A percentile compares a stretch with the other conserved stretches of the same genome.
Evolutionary conservation across 2,113 vertebrate genomes (phyloP).

Genomic region (Oreochromis spilurus): DNA sequence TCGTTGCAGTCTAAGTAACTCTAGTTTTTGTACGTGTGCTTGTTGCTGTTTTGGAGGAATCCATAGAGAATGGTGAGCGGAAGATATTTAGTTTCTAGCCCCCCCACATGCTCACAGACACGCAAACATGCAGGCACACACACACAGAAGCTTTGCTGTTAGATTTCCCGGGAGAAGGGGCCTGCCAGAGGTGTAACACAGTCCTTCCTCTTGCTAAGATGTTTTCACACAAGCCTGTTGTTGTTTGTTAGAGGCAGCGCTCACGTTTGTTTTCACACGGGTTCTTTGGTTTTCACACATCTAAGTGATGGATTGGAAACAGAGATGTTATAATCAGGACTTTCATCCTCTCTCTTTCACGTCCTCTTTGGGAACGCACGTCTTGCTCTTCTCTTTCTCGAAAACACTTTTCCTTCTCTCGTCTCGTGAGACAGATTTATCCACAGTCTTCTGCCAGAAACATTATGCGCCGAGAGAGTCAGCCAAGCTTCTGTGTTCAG

Average conservation of each 20-base stretch:
- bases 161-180: conserved; percentile 7
- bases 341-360: background rate
- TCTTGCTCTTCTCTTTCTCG: background rate
- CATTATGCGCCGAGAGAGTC: conserved; percentile 8
- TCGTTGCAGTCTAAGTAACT: background rate
- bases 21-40: background rate
- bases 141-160: background rate
- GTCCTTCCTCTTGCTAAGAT: background rate
- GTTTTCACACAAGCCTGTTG: conserved; percentile 46
- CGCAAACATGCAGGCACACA: background rate
- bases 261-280: conserved; percentile 21
- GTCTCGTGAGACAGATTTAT: conserved; percentile 33
- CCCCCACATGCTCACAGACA: background rate
- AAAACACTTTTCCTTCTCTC: conserved; percentile 28
- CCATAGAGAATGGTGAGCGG: background rate
- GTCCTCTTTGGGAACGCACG: background rate
- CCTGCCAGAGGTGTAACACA: background rate
- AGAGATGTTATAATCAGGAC: background rate
- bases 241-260: conserved; percentile 34
- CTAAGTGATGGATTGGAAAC: background rate
- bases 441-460: conserved; percentile 36
- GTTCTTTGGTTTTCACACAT: conserved; percentile 50
- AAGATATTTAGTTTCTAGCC: background rate
- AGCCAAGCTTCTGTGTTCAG: conserved; percentile 18
- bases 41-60: conserved; percentile 10